Evolutionary conservation across 2,797 vertebrate genomes (phyloP).

Genomic region (Delichon dasypus): DNA sequence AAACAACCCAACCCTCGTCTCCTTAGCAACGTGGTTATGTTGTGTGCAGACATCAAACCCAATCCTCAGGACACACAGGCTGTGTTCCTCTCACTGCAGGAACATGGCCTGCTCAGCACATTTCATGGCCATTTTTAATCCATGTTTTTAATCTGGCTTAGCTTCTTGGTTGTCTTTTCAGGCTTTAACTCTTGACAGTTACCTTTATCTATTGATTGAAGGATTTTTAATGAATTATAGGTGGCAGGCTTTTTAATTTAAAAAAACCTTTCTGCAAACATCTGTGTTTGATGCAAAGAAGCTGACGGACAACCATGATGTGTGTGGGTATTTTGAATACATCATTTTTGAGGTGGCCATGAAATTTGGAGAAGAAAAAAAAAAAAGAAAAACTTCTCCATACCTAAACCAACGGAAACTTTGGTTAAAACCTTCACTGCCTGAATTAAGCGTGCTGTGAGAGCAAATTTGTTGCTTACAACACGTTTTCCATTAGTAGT

Average conservation of each 20-base stretch:
- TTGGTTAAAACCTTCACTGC: slow-evolving; percentile 45
- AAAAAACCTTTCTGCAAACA: background rate
- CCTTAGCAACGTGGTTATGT: slow-evolving; percentile 31
- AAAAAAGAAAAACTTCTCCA: too few relatives aligned
- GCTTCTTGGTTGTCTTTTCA: background rate
- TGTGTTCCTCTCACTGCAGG: too few relatives aligned
- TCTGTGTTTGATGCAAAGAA: background rate
- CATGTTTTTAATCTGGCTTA: background rate
- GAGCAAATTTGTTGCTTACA: slow-evolving; percentile 66
- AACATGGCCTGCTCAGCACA: background rate
- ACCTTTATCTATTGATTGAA: background rate
- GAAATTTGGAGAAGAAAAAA: too few relatives aligned
- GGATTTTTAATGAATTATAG: background rate
- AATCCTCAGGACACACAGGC: too few relatives aligned
- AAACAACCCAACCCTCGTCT: background rate
- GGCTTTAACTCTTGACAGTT: background rate
- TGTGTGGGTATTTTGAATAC: too few relatives aligned
- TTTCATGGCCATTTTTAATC: background rate
- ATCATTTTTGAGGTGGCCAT: too few relatives aligned
- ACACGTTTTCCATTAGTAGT: slow-evolving; percentile 1
- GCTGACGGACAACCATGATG: too few relatives aligned
- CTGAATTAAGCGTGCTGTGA: slow-evolving; percentile 54
- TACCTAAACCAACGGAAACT: slow-evolving; percentile 27
- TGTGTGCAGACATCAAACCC: too few relatives aligned
- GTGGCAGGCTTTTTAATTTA: background rate